Evolutionary conservation across 2,888 invertebrate species (phyloP), one percentile per base, ranked within the genome.

Genomic region (Hydrotaea cyrtoneurina): DNA sequence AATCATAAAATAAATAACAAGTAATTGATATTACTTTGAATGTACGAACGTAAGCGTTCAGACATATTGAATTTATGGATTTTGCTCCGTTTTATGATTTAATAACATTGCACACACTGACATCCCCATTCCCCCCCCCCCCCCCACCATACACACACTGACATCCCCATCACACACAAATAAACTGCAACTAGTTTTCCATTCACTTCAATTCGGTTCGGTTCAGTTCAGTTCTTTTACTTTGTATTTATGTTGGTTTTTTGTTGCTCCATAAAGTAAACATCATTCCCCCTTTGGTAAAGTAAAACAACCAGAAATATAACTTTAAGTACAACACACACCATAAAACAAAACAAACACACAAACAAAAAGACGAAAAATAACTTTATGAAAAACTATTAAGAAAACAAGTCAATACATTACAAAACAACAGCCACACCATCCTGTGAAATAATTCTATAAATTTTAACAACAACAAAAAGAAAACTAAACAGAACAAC

Each of bases 401-500:
- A 36, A 36, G 57, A 36, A 57, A 21, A 53, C 39, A 55, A 73
- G 15, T 73, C 55, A 73, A 55, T 57, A 19, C 36, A 72, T 39
- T 64, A 71, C 19, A 31, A n/a, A 62, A 36, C 62, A 62, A 79
- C 66, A 59, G 55, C n/a, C 36, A 76, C 36, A 73, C 17, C 39
- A 39, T 39, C 31, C 36, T 53, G 53, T 57, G 31, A 31, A 31
- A 4, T n/a, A n/a, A n/a, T 31, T 31, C 2, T 31, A 31, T 31
- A 7, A 4, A 31, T 31, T 31, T 31, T 31, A n/a, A 82, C 66
- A 72, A 80, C 73, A 82, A 26, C 46, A 79, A 80, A 74, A 10
- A 77, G 76, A 80, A 69, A 75, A 82, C 21, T 19, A 17, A 66
- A 83, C 76, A 79, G 72, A 71, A 82, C 80, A 78, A 78, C 84